phyloP scores from a whole-genome alignment of 23 tunicate species.

The Diplosoma virens region DNA sequence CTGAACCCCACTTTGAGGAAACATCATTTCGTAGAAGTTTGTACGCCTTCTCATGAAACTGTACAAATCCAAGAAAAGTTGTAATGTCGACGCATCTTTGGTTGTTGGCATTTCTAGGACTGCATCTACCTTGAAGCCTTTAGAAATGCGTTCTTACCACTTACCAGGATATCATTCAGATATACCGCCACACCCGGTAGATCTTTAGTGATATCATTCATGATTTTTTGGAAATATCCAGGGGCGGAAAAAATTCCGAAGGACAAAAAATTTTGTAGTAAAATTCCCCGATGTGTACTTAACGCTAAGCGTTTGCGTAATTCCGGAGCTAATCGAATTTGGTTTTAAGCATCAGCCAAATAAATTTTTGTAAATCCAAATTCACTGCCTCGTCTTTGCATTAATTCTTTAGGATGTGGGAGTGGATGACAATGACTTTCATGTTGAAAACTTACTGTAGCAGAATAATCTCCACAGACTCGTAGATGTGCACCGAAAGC shows the following conservation, averaged over 20 bases:
- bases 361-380: neutral
- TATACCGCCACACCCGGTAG: constrained; percentile 43
- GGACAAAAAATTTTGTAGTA: constrained; percentile 14
- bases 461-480: no score
- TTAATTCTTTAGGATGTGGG: no score
- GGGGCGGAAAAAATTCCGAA: constrained; percentile 39
- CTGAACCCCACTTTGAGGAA: no score
- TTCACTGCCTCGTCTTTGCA: neutral
- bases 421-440: no score
- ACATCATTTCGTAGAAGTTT: no score
- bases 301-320: constrained; percentile 20
- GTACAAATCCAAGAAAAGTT: no score
- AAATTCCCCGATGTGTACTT: constrained; percentile 25
- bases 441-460: no score
- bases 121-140: no score
- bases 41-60: no score
- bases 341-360: constrained; percentile 27
- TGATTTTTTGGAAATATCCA: constrained; percentile 28
- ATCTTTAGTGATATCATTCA: constrained; percentile 1
- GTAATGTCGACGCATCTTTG: no score
- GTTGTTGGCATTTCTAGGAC: no score
- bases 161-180: constrained; percentile 30
- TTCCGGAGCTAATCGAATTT: constrained; percentile 27
- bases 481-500: no score
- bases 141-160: constrained; percentile 23